Conservation (phyloP, 2,113 vertebrate genomes). For the Chrysochloris asiatica region DNA sequence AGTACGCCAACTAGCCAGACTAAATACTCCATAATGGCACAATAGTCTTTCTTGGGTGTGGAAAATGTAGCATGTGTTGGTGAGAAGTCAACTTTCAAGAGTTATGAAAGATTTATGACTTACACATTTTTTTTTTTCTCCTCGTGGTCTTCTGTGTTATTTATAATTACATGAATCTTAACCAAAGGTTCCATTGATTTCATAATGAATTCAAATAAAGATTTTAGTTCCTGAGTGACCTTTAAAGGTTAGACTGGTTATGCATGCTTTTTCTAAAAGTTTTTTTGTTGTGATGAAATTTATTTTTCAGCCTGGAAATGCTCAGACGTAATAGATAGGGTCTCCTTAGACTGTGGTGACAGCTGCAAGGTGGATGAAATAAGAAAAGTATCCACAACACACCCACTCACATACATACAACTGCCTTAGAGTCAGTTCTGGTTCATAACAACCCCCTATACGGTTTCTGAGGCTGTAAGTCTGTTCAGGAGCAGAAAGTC, state of each 20-base stretch:
- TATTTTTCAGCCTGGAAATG: not conserved
- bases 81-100: constrained; percentile 47
- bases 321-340: not conserved
- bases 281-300: constrained; percentile 32
- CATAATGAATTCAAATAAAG: constrained; percentile 65
- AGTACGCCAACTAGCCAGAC: constrained; percentile 64
- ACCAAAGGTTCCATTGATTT: constrained; percentile 63
- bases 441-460: too few species aligned
- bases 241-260: constrained; percentile 68
- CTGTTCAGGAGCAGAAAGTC: too few species aligned
- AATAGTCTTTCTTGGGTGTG: constrained; percentile 56
- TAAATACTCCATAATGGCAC: constrained; percentile 69
- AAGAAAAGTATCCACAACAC: not conserved
- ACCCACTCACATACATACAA: not conserved
- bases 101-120: constrained; percentile 65
- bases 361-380: not conserved
- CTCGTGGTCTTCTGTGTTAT: constrained; percentile 39
- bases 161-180: constrained; percentile 70
- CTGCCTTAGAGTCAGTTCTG: too few species aligned
- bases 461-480: too few species aligned
- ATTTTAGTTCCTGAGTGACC: constrained; percentile 15
- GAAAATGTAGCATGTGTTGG: constrained; percentile 34
- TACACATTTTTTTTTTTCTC: constrained; percentile 38
- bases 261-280: constrained; percentile 8
- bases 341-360: not conserved